Evolutionary conservation across 2,888 invertebrate genomes (phyloP), one percentile per base, ranked within the genome.

Genomic region (Phania funesta): DNA sequence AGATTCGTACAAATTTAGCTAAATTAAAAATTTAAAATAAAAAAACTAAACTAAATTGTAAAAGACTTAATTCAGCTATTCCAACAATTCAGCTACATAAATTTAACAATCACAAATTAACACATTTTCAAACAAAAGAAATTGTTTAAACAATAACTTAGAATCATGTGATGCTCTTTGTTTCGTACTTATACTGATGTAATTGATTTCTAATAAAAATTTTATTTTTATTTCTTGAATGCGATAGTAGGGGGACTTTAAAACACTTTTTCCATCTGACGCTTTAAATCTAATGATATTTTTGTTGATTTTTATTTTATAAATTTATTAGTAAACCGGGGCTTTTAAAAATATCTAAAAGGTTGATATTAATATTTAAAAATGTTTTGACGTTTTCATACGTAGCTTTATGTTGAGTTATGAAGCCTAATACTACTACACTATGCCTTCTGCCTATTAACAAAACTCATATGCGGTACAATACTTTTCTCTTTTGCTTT

Each of bases 391-490:
- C 58, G 7, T 48, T 44, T 16, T 1, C 8, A 16, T 24, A 26
- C 29, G 5, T 24, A 52, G 60, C 77, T n/a, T 29, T 70, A 71
- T 74, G 75, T 73, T 52, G 46, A 64, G 52, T 78, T 80, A 67
- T 65, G 60, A 50, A 68, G 60, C 52, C 52, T 68, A 60, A 24
- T 9, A n/a, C 44, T 74, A 58, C 22, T 11, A n/a, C 11, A 18
- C 68, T 65, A 71, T 68, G 54, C 52, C 35, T 67, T 44, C 24
- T 70, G 11, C 35, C 24, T 50, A 44, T 18, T 41, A 65, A 65
- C 56, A 52, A 54, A 71, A 71, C 22, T 71, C 56, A 29, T 85
- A 85, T 85, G 84, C 84, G 83, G 79, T 83, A 76, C 50, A 65
- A 62, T 68, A 16, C 8, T 44, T 85, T 81, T 85, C 81, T 84